phyloP scores from a whole-genome alignment of 2,797 vertebrate genomes.

The Spea hammondii region DNA sequence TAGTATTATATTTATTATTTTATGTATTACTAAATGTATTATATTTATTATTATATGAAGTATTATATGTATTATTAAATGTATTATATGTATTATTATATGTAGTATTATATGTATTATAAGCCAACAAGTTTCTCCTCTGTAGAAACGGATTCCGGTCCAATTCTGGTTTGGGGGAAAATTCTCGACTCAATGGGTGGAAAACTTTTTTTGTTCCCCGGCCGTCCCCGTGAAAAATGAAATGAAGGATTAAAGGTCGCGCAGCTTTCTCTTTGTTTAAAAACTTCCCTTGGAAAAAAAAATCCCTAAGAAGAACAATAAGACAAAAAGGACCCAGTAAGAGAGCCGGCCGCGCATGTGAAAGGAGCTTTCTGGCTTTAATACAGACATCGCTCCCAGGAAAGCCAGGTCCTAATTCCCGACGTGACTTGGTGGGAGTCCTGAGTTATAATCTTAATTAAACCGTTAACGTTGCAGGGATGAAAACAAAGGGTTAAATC shows the following conservation, averaged over 20 bases:
- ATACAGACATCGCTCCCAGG: background rate
- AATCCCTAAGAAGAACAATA: background rate
- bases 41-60: background rate
- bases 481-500: background rate
- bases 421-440: background rate
- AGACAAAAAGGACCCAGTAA: background rate
- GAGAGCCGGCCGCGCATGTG: conserved; percentile 1
- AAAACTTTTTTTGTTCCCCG: background rate
- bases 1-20: background rate
- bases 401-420: too few relatives aligned
- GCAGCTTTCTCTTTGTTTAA: conserved; percentile 2
- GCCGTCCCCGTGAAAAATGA: conserved; percentile 32
- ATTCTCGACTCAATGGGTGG: conserved; percentile 11
- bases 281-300: conserved; percentile 12
- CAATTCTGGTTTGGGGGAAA: too few relatives aligned
- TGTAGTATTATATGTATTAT: background rate
- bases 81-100: background rate
- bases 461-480: background rate
- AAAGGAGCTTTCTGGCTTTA: background rate
- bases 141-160: background rate
- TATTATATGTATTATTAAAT: background rate
- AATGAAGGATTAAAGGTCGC: conserved; percentile 26
- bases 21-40: too few relatives aligned
- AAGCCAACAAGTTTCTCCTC: background rate
- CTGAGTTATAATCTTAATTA: background rate